These are phyloP conservation scores for Callinectes sapidus DNA, from an alignment of 2,888 invertebrate genomes.

Conservation along the genomic window DNA sequence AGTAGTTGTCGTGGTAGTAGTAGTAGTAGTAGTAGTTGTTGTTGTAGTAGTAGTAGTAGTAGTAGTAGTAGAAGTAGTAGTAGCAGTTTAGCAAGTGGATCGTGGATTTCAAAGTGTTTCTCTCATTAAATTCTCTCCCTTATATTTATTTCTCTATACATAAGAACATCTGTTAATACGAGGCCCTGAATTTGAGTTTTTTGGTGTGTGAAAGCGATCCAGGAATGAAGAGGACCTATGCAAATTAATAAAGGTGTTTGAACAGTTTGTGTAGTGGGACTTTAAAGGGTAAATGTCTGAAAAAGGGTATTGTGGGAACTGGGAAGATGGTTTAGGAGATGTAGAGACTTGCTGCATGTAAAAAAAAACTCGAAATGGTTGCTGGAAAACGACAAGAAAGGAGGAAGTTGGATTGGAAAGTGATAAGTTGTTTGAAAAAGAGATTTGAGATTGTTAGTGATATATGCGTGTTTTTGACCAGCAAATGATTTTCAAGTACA, in stretches of 20 bases:
- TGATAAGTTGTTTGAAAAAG: too few relatives aligned
- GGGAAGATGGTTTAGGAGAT: too few relatives aligned
- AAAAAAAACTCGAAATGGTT: too few relatives aligned
- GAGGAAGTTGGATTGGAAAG: too few relatives aligned
- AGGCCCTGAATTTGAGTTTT: too few relatives aligned
- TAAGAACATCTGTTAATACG: too few relatives aligned
- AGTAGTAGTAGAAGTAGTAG: conserved; percentile 23
- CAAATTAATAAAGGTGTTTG: not conserved
- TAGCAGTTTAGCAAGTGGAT: not conserved
- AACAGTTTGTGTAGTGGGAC: too few relatives aligned
- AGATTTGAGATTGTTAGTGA: too few relatives aligned
- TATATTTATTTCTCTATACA: not conserved
- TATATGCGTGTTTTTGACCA: not conserved
- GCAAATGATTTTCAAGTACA: not conserved
- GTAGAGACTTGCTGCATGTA: too few relatives aligned
- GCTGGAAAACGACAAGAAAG: too few relatives aligned
- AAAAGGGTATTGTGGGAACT: too few relatives aligned
- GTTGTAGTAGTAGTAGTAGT: not conserved
- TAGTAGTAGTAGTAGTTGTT: not conserved
- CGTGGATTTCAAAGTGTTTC: not conserved
- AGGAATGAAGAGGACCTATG: not conserved
- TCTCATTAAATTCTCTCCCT: not conserved
- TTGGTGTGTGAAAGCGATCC: not conserved
- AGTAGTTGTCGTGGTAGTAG: not conserved
- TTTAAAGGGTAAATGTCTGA: too few relatives aligned